Percentiles rank a stretch among this genome's conserved stretches.
phyloP scores from a whole-genome alignment of 1,140 invertebrate genomes.

The Drosophila sp. region DNA sequence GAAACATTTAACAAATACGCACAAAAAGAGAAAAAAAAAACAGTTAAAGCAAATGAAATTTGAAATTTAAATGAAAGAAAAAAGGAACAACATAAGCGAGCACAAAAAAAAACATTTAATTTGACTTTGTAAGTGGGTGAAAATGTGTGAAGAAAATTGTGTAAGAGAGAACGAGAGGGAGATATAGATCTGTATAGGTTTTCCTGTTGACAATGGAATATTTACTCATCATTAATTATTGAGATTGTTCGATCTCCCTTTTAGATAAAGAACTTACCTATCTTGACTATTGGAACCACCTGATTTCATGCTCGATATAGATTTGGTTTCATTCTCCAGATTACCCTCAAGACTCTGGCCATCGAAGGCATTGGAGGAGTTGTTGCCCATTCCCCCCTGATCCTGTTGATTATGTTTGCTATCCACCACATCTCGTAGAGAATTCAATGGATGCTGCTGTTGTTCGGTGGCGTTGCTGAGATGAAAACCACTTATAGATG shows the following conservation, averaged over 20 bases:
- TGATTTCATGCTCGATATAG: constrained; percentile 86
- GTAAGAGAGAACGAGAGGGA: neutral
- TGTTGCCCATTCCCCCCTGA: constrained; percentile 22
- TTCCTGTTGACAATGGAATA: constrained; percentile 35
- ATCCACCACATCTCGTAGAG: constrained; percentile 66
- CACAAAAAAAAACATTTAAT: constrained; percentile 7
- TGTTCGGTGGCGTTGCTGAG: constrained; percentile 50
- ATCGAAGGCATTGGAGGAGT: constrained; percentile 50
- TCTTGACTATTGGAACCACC: constrained; percentile 87
- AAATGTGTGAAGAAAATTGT: constrained; percentile 18
- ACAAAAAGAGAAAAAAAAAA: constrained; percentile 17
- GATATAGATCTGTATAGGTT: constrained; percentile 20
- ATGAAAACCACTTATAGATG: constrained; percentile 43
- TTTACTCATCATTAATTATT: constrained; percentile 8
- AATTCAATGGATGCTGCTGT: constrained; percentile 45
- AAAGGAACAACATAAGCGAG: neutral
- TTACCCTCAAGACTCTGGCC: constrained; percentile 84
- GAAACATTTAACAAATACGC: constrained; percentile 13
- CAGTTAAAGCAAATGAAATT: constrained; percentile 26
- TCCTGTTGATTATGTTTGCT: constrained; percentile 54
- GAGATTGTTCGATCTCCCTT: neutral
- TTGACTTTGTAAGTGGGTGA: constrained; percentile 25
- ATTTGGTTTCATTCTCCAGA: constrained; percentile 90
- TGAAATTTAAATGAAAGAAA: neutral
- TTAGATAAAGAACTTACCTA: constrained; percentile 49